Evolutionary conservation across 2,797 vertebrate genomes (phyloP), one percentile per base, ranked within the genome.

Genomic region (Thunnus albacares): DNA sequence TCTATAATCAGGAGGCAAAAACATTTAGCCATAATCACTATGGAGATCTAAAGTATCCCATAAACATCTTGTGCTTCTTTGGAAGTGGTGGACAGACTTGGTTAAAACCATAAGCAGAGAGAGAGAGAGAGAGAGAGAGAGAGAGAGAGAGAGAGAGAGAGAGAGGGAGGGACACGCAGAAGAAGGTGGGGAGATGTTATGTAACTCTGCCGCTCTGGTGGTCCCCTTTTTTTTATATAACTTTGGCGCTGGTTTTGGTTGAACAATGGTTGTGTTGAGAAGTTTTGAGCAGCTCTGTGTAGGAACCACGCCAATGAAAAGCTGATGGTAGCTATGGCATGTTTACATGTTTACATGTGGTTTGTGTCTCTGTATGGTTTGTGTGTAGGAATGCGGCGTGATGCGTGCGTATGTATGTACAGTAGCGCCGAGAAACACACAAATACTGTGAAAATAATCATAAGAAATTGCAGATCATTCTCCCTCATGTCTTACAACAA

Each of bases 41-140:
- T 60, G 61, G 79, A 72, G 82, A 73, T 11, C 17, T 12, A 56
- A 28, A 56, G 69, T 22, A 64, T 80, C 80, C 78, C 69, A 63
- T 65, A 86, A 90, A 89, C 87, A 89, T 90, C 78, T 87, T 86
- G 57, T 71, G 56, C 55, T 65, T 59, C 45, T 82, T 65, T 82
- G 57, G 57, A 80, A 79, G 59, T 30, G 52, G 62, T 71, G 60
- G 63, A 80, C 70, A 53, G 22, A 38, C 56, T 78, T 62, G 56
- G 70, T 38, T n/a, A 63, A 11, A 74, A 53, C 38, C 49, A 56
- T 59, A 38, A 61, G 55, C 58, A 80, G 60, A 81, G 17, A 45
- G 26, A 41, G 20, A 30, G 56, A 30, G 28, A 24, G 24, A 24
- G 24, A 24, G 24, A 24, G 24, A 24, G 24, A 24, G 24, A 24